phyloP scores from a whole-genome alignment of 2,888 invertebrate genomes.

The Pherbina coryleti region DNA sequence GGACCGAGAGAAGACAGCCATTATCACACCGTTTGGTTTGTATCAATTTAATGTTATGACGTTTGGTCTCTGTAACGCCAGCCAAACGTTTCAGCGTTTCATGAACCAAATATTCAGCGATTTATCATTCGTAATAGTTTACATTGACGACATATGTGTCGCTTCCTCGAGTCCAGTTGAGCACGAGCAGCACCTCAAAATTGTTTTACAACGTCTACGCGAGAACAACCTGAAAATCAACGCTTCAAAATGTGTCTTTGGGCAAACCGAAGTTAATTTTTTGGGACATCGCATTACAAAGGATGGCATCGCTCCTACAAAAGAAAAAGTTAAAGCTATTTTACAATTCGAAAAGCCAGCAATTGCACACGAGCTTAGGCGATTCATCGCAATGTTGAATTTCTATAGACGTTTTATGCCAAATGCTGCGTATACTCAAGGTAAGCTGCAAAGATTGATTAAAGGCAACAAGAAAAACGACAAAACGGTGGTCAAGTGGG shows the following conservation, averaged over 20 bases:
- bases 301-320: conserved; percentile 15
- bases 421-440: conserved; percentile 44
- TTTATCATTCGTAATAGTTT: conserved; percentile 51
- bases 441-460: conserved; percentile 36
- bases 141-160: conserved; percentile 49
- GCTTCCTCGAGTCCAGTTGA: conserved; percentile 38
- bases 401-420: no score
- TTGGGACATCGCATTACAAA: conserved; percentile 39
- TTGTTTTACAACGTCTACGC: conserved; percentile 49
- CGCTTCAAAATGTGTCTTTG: conserved; percentile 47
- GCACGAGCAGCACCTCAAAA: conserved; percentile 41
- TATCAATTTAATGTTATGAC: conserved; percentile 56
- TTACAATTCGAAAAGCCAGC: no score
- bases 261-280: conserved; percentile 37
- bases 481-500: not conserved
- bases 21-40: conserved; percentile 64
- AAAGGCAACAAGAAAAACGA: conserved; percentile 40
- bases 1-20: conserved; percentile 48
- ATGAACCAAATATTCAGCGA: conserved; percentile 53
- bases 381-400: no score
- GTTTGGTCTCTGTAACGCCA: conserved; percentile 62
- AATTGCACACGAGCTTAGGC: no score
- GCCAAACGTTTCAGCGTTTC: no score
- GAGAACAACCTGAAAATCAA: conserved; percentile 52
- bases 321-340: conserved; percentile 42